A percentile compares a stretch with the other conserved stretches of the same genome.
These are phyloP conservation scores for Drosophila niveifrons DNA, from an alignment of 2,888 invertebrate genomes.

Conservation along the genomic window DNA sequence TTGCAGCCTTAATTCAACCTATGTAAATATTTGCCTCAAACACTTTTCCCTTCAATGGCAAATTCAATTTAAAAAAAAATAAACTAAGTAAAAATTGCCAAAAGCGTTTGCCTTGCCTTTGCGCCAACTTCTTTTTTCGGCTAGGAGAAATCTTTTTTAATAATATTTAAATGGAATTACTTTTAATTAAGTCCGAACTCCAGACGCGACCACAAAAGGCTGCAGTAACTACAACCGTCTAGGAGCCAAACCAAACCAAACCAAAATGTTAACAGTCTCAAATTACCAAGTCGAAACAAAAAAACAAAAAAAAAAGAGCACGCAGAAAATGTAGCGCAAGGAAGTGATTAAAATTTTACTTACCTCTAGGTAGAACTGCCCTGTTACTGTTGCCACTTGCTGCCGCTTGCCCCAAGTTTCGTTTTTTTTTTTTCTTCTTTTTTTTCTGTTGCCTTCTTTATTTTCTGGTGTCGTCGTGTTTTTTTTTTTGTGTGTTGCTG, in stretches of 20 bases:
- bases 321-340: conserved; percentile 55
- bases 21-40: conserved; percentile 64
- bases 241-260: conserved; percentile 52
- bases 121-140: conserved; percentile 33
- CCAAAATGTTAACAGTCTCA: conserved; percentile 73
- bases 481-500: conserved; percentile 2
- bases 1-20: conserved; percentile 20
- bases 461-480: conserved; percentile 18
- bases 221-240: conserved; percentile 29
- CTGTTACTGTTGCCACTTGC: conserved; percentile 6
- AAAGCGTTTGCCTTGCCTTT: conserved; percentile 15
- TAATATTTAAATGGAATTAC: conserved; percentile 76
- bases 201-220: conserved; percentile 64
- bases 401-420: conserved; percentile 38
- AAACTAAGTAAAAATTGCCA: conserved; percentile 45
- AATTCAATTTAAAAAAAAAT: conserved; percentile 57
- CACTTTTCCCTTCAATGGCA: conserved; percentile 53
- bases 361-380: conserved; percentile 38
- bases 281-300: conserved; percentile 61
- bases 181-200: conserved; percentile 73
- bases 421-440: conserved; percentile 18
- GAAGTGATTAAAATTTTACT: conserved; percentile 75
- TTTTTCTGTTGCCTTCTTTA: conserved; percentile 26
- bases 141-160: conserved; percentile 57
- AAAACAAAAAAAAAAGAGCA: conserved; percentile 20